These are phyloP conservation scores for Eupithecia subumbrata DNA, from an alignment of 2,888 invertebrate species.

Conservation along the genomic window DNA sequence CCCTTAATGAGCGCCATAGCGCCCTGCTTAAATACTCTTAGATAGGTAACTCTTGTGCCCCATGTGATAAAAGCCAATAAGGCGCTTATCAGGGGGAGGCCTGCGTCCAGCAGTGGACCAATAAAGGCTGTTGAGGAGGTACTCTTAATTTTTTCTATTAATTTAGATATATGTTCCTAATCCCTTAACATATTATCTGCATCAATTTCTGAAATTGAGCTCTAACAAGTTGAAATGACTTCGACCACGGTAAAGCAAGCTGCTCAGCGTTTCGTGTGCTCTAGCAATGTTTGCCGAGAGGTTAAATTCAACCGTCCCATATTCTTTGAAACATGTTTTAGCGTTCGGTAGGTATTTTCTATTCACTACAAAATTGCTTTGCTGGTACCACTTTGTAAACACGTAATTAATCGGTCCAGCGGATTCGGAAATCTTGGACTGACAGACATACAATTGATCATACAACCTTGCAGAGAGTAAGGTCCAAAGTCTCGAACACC, in stretches of 20 bases:
- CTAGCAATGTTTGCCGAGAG: background rate
- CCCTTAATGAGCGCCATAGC: too few species aligned
- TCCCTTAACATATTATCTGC: background rate
- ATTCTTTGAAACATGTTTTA: background rate
- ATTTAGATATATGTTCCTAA: too few species aligned
- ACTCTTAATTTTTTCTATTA: too few species aligned
- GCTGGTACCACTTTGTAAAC: background rate
- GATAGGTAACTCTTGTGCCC: too few species aligned
- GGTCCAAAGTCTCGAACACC: too few species aligned
- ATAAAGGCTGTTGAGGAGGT: too few species aligned
- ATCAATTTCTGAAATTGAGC: background rate
- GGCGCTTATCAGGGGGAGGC: too few species aligned
- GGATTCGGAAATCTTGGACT: background rate
- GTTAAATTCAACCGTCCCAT: background rate
- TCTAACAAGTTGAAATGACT: background rate
- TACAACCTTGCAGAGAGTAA: too few species aligned
- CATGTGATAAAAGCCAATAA: too few species aligned
- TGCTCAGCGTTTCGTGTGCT: background rate
- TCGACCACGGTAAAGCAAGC: background rate
- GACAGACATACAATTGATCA: background rate
- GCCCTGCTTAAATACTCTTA: too few species aligned
- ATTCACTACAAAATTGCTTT: background rate
- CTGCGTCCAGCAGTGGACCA: too few species aligned
- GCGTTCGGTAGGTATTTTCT: background rate
- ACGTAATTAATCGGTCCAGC: background rate